A percentile compares a stretch with the other conserved stretches of the same genome.
phyloP scores from a whole-genome alignment of 1,140 invertebrate genomes.

The Muscidifurax raptorellus region DNA sequence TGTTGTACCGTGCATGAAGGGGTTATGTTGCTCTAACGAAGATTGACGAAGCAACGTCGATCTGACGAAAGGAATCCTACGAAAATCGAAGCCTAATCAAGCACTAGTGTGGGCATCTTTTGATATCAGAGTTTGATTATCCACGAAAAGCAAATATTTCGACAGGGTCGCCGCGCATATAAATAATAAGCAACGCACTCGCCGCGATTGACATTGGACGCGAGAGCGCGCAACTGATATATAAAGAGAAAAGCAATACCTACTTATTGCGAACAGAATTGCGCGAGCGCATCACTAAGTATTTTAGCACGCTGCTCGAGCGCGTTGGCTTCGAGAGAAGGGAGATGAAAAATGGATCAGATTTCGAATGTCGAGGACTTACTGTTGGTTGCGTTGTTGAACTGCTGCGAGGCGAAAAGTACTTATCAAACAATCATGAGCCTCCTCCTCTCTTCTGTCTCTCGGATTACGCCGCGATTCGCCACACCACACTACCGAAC shows the following conservation, averaged over 20 bases:
- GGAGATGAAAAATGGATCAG: not conserved
- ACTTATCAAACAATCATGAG: slow-evolving; percentile 43
- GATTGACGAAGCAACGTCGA: not conserved
- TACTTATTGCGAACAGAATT: not conserved
- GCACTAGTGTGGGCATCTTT: no score
- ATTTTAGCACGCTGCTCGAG: not conserved
- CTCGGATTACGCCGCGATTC: not conserved
- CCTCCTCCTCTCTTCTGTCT: slow-evolving; percentile 31
- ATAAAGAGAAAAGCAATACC: not conserved
- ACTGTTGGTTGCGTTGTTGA: slow-evolving; percentile 19
- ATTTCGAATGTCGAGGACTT: not conserved
- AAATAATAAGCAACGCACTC: no score
- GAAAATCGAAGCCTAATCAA: no score
- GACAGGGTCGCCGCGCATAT: no score
- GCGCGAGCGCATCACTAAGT: not conserved
- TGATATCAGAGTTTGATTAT: no score
- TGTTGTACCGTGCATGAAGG: not conserved
- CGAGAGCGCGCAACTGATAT: not conserved
- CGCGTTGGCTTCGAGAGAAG: not conserved
- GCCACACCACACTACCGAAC: not conserved
- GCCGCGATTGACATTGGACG: not conserved
- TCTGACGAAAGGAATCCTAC: no score
- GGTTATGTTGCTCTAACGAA: slow-evolving; percentile 23
- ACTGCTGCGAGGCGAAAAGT: slow-evolving; percentile 20
- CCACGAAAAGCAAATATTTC: no score